These are phyloP conservation scores for Ptyas mucosa DNA, from an alignment of 2,113 vertebrate genomes.

Conservation along the genomic window DNA sequence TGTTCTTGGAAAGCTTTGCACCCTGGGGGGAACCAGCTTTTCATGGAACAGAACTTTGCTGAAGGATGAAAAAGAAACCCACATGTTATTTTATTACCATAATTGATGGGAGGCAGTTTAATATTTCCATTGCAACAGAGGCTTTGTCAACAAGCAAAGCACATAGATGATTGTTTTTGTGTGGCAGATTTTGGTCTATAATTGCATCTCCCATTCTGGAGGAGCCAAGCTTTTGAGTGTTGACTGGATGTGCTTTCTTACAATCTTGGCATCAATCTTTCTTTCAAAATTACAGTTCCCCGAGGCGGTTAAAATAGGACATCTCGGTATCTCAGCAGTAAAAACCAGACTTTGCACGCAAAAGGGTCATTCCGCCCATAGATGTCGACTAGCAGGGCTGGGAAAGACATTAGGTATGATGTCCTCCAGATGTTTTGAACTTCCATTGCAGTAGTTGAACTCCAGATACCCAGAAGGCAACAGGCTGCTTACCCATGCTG, in stretches of 20 bases:
- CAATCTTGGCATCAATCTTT: constrained; percentile 45
- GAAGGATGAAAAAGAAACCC: constrained; percentile 60
- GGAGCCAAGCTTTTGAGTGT: constrained; percentile 34
- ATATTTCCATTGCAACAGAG: constrained; percentile 55
- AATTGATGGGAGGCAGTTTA: constrained; percentile 71
- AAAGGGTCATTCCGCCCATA: not conserved
- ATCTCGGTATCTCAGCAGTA: not conserved
- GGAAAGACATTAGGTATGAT: not conserved
- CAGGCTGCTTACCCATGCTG: not conserved
- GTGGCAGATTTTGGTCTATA: constrained; percentile 33
- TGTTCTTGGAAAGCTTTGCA: constrained; percentile 57
- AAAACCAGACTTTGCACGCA: not conserved
- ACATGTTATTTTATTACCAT: constrained; percentile 67
- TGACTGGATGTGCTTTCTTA: constrained; percentile 23
- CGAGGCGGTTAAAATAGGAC: not conserved
- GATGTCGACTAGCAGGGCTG: not conserved
- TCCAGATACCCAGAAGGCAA: not conserved
- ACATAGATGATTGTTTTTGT: constrained; percentile 45
- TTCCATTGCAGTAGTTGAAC: not conserved
- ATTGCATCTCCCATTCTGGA: constrained; percentile 57
- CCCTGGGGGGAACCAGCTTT: constrained; percentile 52
- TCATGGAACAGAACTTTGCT: constrained; percentile 64
- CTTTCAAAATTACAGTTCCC: constrained; percentile 37
- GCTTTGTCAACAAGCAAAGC: constrained; percentile 37
- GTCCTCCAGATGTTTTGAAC: not conserved